Conservation (phyloP, 2,113 vertebrate species). For the Forbesichthys agassizii region DNA sequence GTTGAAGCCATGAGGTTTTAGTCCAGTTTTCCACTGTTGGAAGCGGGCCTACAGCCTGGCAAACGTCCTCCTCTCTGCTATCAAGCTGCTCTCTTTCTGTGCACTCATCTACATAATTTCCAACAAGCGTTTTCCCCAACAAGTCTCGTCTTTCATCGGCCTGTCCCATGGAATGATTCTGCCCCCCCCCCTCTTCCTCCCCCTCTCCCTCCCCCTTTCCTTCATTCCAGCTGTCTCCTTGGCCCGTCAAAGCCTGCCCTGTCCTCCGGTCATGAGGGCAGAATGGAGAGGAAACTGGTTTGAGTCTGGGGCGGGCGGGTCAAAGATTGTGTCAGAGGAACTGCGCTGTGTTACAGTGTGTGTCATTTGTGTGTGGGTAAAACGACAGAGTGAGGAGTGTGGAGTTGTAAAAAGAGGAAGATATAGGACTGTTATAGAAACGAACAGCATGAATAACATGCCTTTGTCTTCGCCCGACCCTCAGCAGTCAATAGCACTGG, state of each 20-base stretch:
- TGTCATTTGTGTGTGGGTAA: slow-evolving; percentile 35
- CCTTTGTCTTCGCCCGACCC: slow-evolving; percentile 44
- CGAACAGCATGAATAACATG: slow-evolving; percentile 37
- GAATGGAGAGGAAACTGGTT: slow-evolving; percentile 69
- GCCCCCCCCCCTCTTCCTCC: not conserved
- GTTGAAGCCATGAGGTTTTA: slow-evolving; percentile 31
- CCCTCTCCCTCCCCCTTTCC: slow-evolving; percentile 30
- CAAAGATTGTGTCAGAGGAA: slow-evolving; percentile 62
- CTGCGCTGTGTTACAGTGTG: slow-evolving; percentile 51
- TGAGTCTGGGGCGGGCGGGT: slow-evolving; percentile 36
- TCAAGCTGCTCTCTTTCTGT: slow-evolving; percentile 72
- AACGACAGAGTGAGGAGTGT: slow-evolving; percentile 33
- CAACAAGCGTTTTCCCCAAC: slow-evolving; percentile 69
- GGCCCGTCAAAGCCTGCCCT: slow-evolving; percentile 73
- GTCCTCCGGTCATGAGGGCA: slow-evolving; percentile 57
- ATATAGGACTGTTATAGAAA: slow-evolving; percentile 32
- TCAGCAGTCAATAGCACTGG: slow-evolving; percentile 25
- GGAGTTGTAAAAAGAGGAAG: slow-evolving; percentile 21
- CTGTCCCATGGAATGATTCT: slow-evolving; percentile 8
- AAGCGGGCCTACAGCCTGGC: slow-evolving; percentile 24
- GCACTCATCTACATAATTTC: slow-evolving; percentile 78
- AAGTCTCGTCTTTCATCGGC: slow-evolving; percentile 71
- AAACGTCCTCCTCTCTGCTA: slow-evolving; percentile 51
- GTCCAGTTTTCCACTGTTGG: slow-evolving; percentile 12
- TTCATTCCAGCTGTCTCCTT: slow-evolving; percentile 64